A percentile compares a stretch with the other conserved stretches of the same genome.
Evolutionary conservation across 2,113 vertebrate genomes (phyloP).

Genomic region (Prunella fulvescens): DNA sequence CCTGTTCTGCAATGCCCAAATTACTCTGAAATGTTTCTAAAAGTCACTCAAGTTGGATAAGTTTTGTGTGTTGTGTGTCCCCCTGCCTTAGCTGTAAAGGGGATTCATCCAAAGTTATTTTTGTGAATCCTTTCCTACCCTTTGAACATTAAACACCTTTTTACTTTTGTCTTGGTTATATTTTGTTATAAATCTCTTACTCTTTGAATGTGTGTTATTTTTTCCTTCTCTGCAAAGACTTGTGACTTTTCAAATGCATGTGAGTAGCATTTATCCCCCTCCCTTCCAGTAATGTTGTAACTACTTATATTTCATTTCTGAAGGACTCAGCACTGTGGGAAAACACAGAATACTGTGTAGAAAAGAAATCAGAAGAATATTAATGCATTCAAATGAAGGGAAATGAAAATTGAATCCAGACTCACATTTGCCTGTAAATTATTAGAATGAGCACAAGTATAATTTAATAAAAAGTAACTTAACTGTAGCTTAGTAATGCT

Average conservation of each 20-base stretch:
- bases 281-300: background rate
- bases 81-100: background rate
- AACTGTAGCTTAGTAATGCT: constrained; percentile 10
- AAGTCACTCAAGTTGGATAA: background rate
- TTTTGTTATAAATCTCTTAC: background rate
- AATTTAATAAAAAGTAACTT: constrained; percentile 58
- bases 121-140: background rate
- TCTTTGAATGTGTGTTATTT: background rate
- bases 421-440: constrained; percentile 28
- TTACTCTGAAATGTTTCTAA: background rate
- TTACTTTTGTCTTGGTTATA: background rate
- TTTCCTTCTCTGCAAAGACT: background rate
- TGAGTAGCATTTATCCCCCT: background rate
- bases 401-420: constrained; percentile 2
- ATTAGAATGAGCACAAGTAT: constrained; percentile 42
- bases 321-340: background rate
- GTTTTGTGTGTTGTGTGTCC: background rate
- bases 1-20: background rate
- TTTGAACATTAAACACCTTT: background rate
- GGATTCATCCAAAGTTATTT: background rate
- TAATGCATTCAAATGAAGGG: background rate
- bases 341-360: background rate
- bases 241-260: background rate
- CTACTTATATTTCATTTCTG: background rate
- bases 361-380: background rate